Conservation (phyloP, 2,888 invertebrate species). For the Oeneis ivallda region DNA sequence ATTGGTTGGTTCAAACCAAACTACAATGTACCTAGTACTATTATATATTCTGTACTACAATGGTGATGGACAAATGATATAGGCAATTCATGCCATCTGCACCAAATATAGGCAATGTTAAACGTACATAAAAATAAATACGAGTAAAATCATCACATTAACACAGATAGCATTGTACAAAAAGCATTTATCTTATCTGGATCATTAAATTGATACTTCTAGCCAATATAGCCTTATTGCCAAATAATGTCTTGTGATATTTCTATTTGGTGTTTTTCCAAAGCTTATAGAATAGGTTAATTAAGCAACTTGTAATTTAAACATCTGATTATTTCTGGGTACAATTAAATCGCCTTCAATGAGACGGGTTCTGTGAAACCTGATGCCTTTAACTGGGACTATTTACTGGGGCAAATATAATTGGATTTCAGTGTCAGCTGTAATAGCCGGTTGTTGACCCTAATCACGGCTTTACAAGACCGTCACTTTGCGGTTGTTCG, state of each 20-base stretch:
- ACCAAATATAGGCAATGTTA: too few species aligned
- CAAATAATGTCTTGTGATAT: background rate
- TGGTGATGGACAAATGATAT: too few species aligned
- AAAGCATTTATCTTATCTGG: background rate
- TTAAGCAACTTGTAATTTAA: background rate
- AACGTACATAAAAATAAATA: too few species aligned
- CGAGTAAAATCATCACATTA: background rate
- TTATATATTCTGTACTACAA: too few species aligned
- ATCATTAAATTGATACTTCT: background rate
- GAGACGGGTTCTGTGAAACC: conserved; percentile 17
- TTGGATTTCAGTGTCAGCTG: conserved; percentile 41
- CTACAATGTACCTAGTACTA: too few species aligned
- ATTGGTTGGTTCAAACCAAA: too few species aligned
- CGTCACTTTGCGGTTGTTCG: conserved; percentile 13
- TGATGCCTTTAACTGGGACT: conserved; percentile 23
- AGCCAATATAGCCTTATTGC: background rate
- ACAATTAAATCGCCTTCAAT: conserved; percentile 6
- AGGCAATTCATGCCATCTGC: too few species aligned
- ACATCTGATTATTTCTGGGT: background rate
- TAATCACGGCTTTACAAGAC: conserved; percentile 43
- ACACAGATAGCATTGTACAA: background rate
- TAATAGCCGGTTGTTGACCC: conserved; percentile 42
- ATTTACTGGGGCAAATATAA: conserved; percentile 40
- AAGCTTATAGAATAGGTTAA: background rate
- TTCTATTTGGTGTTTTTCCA: conserved; percentile 3